Conservation (phyloP, 2,888 invertebrate species). For the Automeris io region DNA sequence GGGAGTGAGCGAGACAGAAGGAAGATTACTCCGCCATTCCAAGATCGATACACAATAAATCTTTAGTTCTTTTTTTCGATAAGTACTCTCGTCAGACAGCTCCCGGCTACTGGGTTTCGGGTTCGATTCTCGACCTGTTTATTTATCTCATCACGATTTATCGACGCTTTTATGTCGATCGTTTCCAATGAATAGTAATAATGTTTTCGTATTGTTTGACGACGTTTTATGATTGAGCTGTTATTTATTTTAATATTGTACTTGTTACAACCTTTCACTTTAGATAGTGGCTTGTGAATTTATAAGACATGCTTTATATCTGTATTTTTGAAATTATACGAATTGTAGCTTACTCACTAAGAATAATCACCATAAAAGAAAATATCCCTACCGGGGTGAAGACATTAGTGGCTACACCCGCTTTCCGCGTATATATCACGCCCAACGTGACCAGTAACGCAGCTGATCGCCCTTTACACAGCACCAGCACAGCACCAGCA, state of each 20-base stretch:
- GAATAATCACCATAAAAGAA: too few relatives aligned
- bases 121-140: conserved; percentile 35
- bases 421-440: too few relatives aligned
- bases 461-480: too few relatives aligned
- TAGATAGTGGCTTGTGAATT: too few relatives aligned
- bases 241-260: conserved; percentile 20
- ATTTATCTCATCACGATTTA: conserved; percentile 31
- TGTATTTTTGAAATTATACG: too few relatives aligned
- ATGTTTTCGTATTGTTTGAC: conserved; percentile 16
- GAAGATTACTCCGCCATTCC: conserved; percentile 29
- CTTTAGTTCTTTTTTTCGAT: conserved; percentile 44
- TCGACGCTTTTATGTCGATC: conserved; percentile 40
- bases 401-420: too few relatives aligned
- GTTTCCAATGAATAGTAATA: conserved; percentile 42
- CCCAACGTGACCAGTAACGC: too few relatives aligned
- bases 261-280: not conserved
- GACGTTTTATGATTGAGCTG: conserved; percentile 10
- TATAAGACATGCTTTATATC: not conserved
- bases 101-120: conserved; percentile 49
- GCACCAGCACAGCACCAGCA: too few relatives aligned
- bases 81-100: conserved; percentile 34
- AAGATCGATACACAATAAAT: conserved; percentile 66
- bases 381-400: too few relatives aligned
- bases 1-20: conserved; percentile 23
- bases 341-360: too few relatives aligned